Evolutionary conservation across 2,888 invertebrate species (phyloP).

Genomic region (Leucophenga montana): DNA sequence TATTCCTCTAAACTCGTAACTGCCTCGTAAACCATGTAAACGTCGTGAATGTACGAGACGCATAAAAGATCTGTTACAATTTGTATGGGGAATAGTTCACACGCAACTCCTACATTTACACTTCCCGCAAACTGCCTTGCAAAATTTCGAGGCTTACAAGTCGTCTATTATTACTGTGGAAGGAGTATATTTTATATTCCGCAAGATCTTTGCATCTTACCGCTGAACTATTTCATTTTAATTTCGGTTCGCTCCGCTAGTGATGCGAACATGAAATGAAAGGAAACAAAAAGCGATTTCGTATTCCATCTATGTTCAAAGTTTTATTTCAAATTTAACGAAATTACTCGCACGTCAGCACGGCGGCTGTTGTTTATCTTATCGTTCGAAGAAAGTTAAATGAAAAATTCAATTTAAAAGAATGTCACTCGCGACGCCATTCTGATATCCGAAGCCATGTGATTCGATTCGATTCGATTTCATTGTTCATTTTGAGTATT

Average conservation of each 20-base stretch:
- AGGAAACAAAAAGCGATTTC: not conserved
- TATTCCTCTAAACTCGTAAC: no score
- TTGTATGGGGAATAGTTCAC: no score
- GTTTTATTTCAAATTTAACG: not conserved
- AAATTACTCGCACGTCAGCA: not conserved
- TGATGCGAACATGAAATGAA: not conserved
- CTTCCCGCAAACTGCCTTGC: no score
- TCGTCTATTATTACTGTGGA: no score
- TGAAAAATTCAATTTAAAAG: constrained; percentile 8
- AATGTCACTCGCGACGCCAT: constrained; percentile 1
- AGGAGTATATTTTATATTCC: no score
- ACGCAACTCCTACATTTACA: no score
- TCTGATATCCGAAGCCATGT: not conserved
- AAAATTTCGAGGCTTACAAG: no score
- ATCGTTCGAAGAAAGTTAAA: not conserved
- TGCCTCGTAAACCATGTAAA: no score
- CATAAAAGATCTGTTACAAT: no score
- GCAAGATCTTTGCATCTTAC: no score
- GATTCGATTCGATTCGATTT: not conserved
- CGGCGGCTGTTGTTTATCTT: constrained; percentile 6
- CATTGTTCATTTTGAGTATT: not conserved
- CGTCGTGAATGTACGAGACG: no score
- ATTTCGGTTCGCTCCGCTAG: not conserved
- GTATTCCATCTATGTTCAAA: not conserved
- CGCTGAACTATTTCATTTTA: no score